These are phyloP conservation scores for Morbakka virulenta DNA, from an alignment of 30 jellyfish, hydroid and myxozoan genomes.

Conservation along the genomic window DNA sequence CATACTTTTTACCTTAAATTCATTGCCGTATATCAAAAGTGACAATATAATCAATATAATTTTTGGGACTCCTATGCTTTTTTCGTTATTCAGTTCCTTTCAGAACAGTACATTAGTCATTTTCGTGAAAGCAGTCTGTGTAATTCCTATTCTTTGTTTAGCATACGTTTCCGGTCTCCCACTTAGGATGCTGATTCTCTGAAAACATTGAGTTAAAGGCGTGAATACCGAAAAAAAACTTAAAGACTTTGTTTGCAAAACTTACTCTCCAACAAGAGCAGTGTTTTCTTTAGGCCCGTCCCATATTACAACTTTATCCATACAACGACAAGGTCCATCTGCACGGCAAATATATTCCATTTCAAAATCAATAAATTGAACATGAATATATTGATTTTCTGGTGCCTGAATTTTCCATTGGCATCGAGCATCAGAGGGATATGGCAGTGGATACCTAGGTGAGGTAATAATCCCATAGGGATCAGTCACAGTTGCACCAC, in stretches of 20 bases:
- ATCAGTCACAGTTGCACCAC: slow-evolving; percentile 44
- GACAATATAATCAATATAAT: too few relatives aligned
- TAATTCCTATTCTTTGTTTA: too few relatives aligned
- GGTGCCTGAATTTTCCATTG: slow-evolving; percentile 72
- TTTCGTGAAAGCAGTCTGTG: too few relatives aligned
- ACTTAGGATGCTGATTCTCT: too few relatives aligned
- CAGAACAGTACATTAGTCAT: too few relatives aligned
- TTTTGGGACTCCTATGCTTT: too few relatives aligned
- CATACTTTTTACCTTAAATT: too few relatives aligned
- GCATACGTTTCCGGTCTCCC: too few relatives aligned
- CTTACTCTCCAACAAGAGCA: slow-evolving; percentile 18
- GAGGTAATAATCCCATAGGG: slow-evolving; percentile 51
- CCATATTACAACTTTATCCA: slow-evolving; percentile 60
- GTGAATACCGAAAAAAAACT: too few relatives aligned
- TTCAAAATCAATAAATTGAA: slow-evolving; percentile 67
- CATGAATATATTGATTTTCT: slow-evolving; percentile 51
- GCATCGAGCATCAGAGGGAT: slow-evolving; percentile 80
- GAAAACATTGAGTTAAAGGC: too few relatives aligned
- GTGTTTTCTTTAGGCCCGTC: slow-evolving; percentile 64
- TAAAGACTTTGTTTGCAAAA: not conserved
- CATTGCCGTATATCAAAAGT: too few relatives aligned
- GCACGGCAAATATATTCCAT: slow-evolving; percentile 64
- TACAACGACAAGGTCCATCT: slow-evolving; percentile 59
- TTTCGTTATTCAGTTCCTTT: too few relatives aligned
- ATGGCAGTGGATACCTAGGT: slow-evolving; percentile 90